Base-by-base conservation (phyloP, 2,797 vertebrate species). In the Taeniopygia guttata region DNA sequence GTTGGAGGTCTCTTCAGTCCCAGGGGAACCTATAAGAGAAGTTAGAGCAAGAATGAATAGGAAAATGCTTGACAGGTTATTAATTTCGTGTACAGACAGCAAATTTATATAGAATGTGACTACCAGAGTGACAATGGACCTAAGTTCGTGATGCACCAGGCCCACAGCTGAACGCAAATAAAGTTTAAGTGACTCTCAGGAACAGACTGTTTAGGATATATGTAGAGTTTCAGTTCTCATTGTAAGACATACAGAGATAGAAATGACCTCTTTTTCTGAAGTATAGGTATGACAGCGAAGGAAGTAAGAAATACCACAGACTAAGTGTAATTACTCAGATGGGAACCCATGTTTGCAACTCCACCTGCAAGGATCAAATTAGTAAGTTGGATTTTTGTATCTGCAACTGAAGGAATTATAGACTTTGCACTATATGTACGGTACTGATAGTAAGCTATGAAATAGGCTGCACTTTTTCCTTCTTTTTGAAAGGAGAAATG, bases 11-110 rank as follows among this genome's bases (percentile, higher is more conserved):
- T 95, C 38, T 80, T 94, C 88, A 93, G 45, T 87, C 64, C 55
- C 77, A 91, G 34, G 30, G 52, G 29, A 95, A 91, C 36, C 86
- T 95, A 7, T 49, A 91, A 76, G 59, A 90, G 80, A 96, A 88
- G 13, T 51, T 43, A 89, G 34, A 94, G 19, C 13, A 89, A 88
- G 38, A 78, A 79, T 72, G 26, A 77, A 89, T 77, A 60, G 13
- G 55, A 52, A 58, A 66, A 34, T 18, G 7, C 10, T 75, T 81
- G 29, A 25, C 25, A 67, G 1, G 3, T 81, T 52, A 52, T 67
- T 72, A 25, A 60, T 59, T 87, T 83, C 78, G 63, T 3, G 2
- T 6, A 8, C 7, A 66, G 17, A 11, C 13, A 63, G 34, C 56
- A 58, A 62, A 29, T 60, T 72, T 26, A 49, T 25, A 21, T 38